Percentiles rank a stretch among this genome's conserved stretches.
phyloP scores from a whole-genome alignment of 2,797 vertebrate species.

The Cirrhinus molitorella region DNA sequence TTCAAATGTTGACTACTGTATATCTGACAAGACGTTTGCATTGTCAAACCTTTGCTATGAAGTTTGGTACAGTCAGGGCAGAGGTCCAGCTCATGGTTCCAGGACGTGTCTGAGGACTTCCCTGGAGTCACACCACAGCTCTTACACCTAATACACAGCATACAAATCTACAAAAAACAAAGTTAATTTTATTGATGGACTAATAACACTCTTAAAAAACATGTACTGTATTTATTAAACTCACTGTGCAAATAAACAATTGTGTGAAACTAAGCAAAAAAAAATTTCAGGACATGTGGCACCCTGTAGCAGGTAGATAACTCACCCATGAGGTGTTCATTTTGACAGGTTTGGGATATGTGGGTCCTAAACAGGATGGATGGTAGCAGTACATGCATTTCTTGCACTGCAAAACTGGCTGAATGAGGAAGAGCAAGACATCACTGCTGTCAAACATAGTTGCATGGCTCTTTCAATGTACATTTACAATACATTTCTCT shows the following conservation, averaged over 20 bases:
- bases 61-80: slow-evolving; percentile 86
- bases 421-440: slow-evolving; percentile 6
- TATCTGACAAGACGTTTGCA: background rate
- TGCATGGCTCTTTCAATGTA: background rate
- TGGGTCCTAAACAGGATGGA: slow-evolving; percentile 89
- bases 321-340: slow-evolving; percentile 87
- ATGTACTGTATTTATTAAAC: background rate
- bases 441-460: background rate
- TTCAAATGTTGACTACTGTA: too few species aligned
- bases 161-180: slow-evolving; percentile 81
- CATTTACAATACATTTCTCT: background rate
- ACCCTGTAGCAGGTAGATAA: background rate
- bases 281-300: background rate
- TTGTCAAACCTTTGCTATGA: slow-evolving; percentile 81
- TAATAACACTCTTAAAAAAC: background rate
- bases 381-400: slow-evolving; percentile 91
- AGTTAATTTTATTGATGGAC: background rate
- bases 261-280: background rate
- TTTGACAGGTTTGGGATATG: slow-evolving; percentile 88
- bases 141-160: slow-evolving; percentile 90
- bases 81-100: slow-evolving; percentile 87
- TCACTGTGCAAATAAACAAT: background rate
- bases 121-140: slow-evolving; percentile 90
- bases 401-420: slow-evolving; percentile 90
- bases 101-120: slow-evolving; percentile 83